Base-by-base conservation (phyloP, 2,797 vertebrate genomes). In the Smutsia gigantea region DNA sequence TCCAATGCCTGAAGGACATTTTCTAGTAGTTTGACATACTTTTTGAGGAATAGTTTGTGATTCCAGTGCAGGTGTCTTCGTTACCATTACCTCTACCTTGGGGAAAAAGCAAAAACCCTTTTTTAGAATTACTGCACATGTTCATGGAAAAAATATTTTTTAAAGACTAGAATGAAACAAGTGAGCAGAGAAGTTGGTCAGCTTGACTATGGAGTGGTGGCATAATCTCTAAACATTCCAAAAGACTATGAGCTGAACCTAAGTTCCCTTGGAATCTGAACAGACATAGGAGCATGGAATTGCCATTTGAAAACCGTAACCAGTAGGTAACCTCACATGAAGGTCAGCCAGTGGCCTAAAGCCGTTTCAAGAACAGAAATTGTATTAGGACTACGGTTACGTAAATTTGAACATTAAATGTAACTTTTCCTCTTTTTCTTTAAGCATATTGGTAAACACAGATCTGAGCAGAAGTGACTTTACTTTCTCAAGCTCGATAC, bases 191-290 rank as follows among this genome's bases (percentile, higher is more conserved):
- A 49, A 82, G 29, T 77, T 55, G 37, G 71, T 55, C 97, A 96
- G 69, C 97, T 93, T 96, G 64, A 82, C 91, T 97, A 39, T 91
- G 69, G 96, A 98, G 92, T 93, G 92, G 74, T 75, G 68, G 92
- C 95, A 97, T 97, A 98, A 97, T 97, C 91, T 98, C 96, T 89
- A 83, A 97, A 97, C 98, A 98, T 98, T 98, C 97, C 98, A 95
- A 51, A 97, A 95, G 95, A 86, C 25, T 5, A 7, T 23, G 55
- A 96, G 96, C 89, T 98, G 94, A 96, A 94, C 95, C 91, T 83
- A 39, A 94, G 66, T 97, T 98, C 84, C 88, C 93, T 96, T 94
- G 94, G 89, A 79, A 96, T 93, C 91, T 68, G 75, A 94, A 78
- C 42, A 95, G 49, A 94, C 87, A 85, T 69, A 96, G 94, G 97